Percentiles rank a stretch among this genome's conserved stretches.
These are phyloP conservation scores for Micrasema longulum DNA, from an alignment of 1,140 invertebrate genomes.

Conservation along the genomic window DNA sequence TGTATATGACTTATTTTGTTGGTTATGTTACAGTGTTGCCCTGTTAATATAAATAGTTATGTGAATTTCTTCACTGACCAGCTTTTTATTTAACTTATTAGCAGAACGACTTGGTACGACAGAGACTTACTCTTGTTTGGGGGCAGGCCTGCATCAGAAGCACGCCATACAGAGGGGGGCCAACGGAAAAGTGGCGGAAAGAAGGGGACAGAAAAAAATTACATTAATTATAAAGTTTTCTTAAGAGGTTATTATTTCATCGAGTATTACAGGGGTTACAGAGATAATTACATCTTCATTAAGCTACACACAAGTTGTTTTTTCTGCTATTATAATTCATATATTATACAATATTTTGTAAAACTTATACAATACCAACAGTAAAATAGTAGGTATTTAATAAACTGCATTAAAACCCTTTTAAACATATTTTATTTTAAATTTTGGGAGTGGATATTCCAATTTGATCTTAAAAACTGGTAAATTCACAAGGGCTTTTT, in stretches of 20 bases:
- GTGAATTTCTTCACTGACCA: constrained; percentile 59
- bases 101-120: constrained; percentile 55
- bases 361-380: neutral
- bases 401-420: constrained; percentile 3
- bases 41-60: constrained; percentile 52
- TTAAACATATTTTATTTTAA: constrained; percentile 8
- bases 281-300: neutral
- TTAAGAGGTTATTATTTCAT: constrained; percentile 28
- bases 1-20: constrained; percentile 23
- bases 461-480: constrained; percentile 24
- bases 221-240: constrained; percentile 52
- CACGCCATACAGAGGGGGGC: constrained; percentile 47
- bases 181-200: constrained; percentile 58
- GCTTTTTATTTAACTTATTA: constrained; percentile 60
- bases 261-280: constrained; percentile 11
- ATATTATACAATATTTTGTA: no score
- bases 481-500: constrained; percentile 35
- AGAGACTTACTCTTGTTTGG: constrained; percentile 67
- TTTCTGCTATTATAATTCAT: constrained; percentile 23
- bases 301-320: neutral
- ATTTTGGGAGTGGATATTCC: constrained; percentile 3
- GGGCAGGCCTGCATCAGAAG: constrained; percentile 63
- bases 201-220: constrained; percentile 65
- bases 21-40: constrained; percentile 46
- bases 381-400: constrained; percentile 5